phyloP scores from a whole-genome alignment of 2,113 vertebrate species.

The Odobenus rosmarus region DNA sequence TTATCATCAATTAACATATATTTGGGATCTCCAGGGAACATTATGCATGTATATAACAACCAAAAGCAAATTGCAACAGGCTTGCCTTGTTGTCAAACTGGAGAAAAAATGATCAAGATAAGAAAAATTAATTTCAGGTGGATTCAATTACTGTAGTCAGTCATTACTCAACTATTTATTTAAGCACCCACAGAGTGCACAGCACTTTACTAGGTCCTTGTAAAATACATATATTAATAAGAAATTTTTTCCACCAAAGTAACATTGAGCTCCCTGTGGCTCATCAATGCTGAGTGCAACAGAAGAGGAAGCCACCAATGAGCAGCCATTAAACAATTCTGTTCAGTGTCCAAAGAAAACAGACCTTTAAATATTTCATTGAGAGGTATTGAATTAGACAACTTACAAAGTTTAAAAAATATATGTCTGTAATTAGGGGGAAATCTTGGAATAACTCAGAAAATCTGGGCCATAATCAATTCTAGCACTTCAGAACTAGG shows the following conservation, averaged over 20 bases:
- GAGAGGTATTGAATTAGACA: neutral
- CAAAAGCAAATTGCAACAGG: conserved; percentile 62
- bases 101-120: conserved; percentile 65
- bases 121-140: conserved; percentile 71
- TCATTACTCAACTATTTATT: conserved; percentile 63
- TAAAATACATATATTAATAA: conserved; percentile 62
- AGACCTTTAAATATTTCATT: neutral
- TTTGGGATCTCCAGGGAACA: conserved; percentile 59
- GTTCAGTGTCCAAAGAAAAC: neutral
- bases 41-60: conserved; percentile 31
- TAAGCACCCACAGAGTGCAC: conserved; percentile 53
- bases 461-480: conserved; percentile 10
- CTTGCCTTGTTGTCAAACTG: conserved; percentile 55
- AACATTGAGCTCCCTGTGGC: neutral
- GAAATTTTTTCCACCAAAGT: conserved; percentile 26
- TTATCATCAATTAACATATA: conserved; percentile 70
- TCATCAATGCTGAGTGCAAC: neutral
- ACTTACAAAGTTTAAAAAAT: neutral
- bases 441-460: neutral
- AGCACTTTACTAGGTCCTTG: conserved; percentile 47
- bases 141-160: conserved; percentile 51
- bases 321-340: neutral
- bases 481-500: neutral
- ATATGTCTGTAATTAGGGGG: neutral
- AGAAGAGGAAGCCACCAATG: neutral